Evolutionary conservation across 2,888 invertebrate genomes (phyloP).

Genomic region (Noctua janthina): DNA sequence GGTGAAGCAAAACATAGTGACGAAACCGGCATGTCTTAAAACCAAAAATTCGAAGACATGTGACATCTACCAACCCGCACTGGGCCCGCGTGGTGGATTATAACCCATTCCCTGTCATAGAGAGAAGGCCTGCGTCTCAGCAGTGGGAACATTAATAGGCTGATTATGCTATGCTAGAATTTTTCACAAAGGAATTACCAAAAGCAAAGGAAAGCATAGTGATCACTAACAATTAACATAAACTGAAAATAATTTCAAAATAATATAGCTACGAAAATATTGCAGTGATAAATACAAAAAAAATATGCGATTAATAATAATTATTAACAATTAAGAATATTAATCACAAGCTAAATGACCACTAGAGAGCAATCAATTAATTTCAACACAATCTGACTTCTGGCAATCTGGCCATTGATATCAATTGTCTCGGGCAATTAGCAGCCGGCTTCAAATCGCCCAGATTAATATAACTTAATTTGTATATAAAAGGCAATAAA

Average conservation of each 20-base stretch:
- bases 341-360: constrained; percentile 18
- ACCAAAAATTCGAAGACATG: too few relatives aligned
- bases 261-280: background rate
- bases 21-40: too few relatives aligned
- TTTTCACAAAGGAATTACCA: background rate
- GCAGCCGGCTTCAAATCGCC: constrained; percentile 49
- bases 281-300: background rate
- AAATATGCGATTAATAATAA: background rate
- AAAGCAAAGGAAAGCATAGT: background rate
- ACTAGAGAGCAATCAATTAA: constrained; percentile 50
- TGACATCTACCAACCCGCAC: too few relatives aligned
- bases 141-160: too few relatives aligned
- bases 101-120: too few relatives aligned
- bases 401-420: constrained; percentile 49
- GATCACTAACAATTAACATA: background rate
- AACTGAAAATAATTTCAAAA: too few relatives aligned
- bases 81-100: too few relatives aligned
- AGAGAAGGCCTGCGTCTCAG: too few relatives aligned
- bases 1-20: too few relatives aligned
- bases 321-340: background rate
- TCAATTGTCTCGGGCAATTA: constrained; percentile 57
- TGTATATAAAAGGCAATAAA: constrained; percentile 58
- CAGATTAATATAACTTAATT: constrained; percentile 61
- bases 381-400: constrained; percentile 43
- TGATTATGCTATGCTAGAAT: background rate